Conservation (phyloP, 2,888 invertebrate genomes). For the Acanthosepion pharaonis region DNA sequence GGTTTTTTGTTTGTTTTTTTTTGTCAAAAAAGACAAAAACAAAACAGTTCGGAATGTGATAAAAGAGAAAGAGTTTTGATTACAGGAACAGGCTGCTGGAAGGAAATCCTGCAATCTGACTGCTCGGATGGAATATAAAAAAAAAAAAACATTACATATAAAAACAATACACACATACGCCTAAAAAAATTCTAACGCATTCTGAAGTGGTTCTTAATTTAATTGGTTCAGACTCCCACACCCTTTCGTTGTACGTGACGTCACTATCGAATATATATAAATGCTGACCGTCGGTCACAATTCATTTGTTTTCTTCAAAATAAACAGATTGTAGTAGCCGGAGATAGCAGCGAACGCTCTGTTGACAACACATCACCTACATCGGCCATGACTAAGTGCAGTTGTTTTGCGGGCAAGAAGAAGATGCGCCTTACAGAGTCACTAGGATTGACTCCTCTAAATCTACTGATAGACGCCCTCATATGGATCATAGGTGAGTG, state of each 20-base stretch:
- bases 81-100: neutral
- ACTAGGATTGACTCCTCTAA: constrained; percentile 37
- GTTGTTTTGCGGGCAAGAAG: neutral
- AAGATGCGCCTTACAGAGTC: neutral
- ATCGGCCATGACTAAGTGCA: neutral
- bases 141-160: neutral
- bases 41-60: too few species aligned
- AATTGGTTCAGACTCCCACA: neutral
- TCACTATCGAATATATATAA: neutral
- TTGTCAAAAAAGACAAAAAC: too few species aligned
- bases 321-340: neutral
- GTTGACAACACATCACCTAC: neutral
- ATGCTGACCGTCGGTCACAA: neutral
- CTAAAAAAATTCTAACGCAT: neutral
- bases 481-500: constrained; percentile 40
- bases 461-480: neutral
- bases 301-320: neutral
- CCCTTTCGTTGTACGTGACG: neutral
- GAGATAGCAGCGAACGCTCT: neutral
- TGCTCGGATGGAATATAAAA: neutral
- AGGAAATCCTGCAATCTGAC: neutral
- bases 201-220: neutral
- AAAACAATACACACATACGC: neutral
- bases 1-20: too few species aligned
- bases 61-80: too few species aligned